Conservation (phyloP, 92 coral and sea anemone species). For the Palythoa heliodiscus region DNA sequence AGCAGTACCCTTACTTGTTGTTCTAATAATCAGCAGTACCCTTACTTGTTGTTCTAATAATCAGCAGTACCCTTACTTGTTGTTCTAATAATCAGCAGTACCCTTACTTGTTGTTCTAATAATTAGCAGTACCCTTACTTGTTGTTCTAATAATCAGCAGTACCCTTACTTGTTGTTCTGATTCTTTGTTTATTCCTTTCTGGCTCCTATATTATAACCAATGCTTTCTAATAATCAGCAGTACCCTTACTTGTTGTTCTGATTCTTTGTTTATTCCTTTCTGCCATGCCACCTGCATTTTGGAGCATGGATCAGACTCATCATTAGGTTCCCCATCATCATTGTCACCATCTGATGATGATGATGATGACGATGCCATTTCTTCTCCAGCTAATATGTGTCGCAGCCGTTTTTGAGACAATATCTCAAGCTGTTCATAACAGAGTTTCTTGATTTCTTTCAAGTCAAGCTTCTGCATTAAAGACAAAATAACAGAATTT, state of each 20-base stretch:
- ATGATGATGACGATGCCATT: slow-evolving; percentile 72
- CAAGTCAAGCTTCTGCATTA: slow-evolving; percentile 65
- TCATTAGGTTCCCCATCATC: slow-evolving; percentile 61
- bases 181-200: background rate
- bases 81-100: too few relatives aligned
- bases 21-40: too few relatives aligned
- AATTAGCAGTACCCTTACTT: too few relatives aligned
- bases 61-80: too few relatives aligned
- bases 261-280: background rate
- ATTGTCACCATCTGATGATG: slow-evolving; percentile 52
- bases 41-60: too few relatives aligned
- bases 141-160: too few relatives aligned
- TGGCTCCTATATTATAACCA: background rate
- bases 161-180: background rate
- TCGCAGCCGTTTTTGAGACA: slow-evolving; percentile 74
- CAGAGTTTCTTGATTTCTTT: slow-evolving; percentile 85
- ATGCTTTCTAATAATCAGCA: too few relatives aligned
- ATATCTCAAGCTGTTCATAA: slow-evolving; percentile 79
- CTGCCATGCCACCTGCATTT: background rate
- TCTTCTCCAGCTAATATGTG: slow-evolving; percentile 79
- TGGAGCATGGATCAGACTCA: background rate
- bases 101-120: background rate
- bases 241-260: background rate
- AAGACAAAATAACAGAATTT: background rate
- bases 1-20: too few relatives aligned